phyloP scores from a whole-genome alignment of 2,888 invertebrate genomes.

The Chrysomela aeneicollis region DNA sequence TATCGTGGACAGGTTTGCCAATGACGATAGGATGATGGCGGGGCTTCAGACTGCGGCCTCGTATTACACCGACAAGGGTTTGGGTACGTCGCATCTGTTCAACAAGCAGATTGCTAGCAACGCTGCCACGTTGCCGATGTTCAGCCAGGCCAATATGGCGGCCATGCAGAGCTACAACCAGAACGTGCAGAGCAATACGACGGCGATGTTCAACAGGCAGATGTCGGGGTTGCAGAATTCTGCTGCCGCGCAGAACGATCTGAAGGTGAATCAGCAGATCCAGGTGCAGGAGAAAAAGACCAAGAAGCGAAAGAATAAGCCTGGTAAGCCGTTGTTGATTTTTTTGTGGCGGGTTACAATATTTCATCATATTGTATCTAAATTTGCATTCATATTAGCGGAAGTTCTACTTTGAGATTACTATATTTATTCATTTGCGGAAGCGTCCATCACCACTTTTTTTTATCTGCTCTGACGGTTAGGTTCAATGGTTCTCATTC shows the following conservation, averaged over 20 bases:
- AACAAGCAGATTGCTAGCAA: slow-evolving; percentile 55
- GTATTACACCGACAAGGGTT: slow-evolving; percentile 58
- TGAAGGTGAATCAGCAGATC: slow-evolving; percentile 29
- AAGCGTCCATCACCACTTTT: too few species aligned
- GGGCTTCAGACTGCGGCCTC: slow-evolving; percentile 62
- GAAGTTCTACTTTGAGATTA: too few species aligned
- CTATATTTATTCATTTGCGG: too few species aligned
- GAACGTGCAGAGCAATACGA: slow-evolving; percentile 48
- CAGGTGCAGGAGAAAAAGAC: slow-evolving; percentile 50
- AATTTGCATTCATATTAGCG: too few species aligned
- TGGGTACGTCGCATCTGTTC: slow-evolving; percentile 54
- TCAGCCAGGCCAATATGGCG: slow-evolving; percentile 55
- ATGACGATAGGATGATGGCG: slow-evolving; percentile 66
- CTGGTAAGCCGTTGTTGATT: slow-evolving; percentile 27
- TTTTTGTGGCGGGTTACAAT: too few species aligned
- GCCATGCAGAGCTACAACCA: slow-evolving; percentile 54
- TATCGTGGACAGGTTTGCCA: slow-evolving; percentile 66
- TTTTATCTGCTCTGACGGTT: too few species aligned
- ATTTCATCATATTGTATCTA: too few species aligned
- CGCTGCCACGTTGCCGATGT: slow-evolving; percentile 55
- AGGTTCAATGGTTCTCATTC: too few species aligned
- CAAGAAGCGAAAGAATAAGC: slow-evolving; percentile 50
- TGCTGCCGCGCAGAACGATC: slow-evolving; percentile 43
- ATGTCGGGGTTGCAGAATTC: slow-evolving; percentile 52
- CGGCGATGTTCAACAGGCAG: slow-evolving; percentile 53